phyloP scores from a whole-genome alignment of 2,113 vertebrate species.

The Gnathonemus longibarbis region DNA sequence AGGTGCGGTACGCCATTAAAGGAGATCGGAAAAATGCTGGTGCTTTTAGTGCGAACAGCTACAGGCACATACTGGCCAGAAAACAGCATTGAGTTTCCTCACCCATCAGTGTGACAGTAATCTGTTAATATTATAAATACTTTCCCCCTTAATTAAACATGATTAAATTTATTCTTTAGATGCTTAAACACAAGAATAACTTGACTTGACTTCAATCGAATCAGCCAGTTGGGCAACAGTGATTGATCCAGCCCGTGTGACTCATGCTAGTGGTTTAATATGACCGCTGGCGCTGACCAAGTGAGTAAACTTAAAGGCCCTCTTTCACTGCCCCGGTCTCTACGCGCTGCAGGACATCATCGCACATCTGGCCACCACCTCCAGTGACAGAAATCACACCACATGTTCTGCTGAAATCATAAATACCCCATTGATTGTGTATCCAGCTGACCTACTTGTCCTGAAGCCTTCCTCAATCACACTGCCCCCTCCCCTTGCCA shows the following conservation, averaged over 20 bases:
- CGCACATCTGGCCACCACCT: neutral
- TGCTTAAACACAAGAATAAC: neutral
- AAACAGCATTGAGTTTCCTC: neutral
- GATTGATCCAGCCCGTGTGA: neutral
- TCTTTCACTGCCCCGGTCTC: neutral
- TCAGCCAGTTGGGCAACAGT: neutral
- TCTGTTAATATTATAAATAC: neutral
- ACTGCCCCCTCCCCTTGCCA: slow-evolving; percentile 34
- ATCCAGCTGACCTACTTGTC: slow-evolving; percentile 43
- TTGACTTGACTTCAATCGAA: neutral
- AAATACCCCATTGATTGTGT: slow-evolving; percentile 12
- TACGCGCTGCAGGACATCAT: neutral
- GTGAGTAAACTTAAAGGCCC: neutral
- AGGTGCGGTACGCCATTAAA: neutral
- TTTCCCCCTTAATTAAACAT: slow-evolving; percentile 10
- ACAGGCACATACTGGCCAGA: neutral
- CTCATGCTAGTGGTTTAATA: neutral
- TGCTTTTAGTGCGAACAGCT: neutral
- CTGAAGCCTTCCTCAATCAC: slow-evolving; percentile 50
- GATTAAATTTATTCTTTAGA: slow-evolving; percentile 4
- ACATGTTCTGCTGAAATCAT: neutral
- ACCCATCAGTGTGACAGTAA: neutral
- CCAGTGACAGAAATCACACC: neutral
- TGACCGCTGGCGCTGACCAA: neutral
- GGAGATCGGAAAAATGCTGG: neutral